Percentiles rank a stretch among this genome's conserved stretches.
Evolutionary conservation across 2,797 vertebrate species (phyloP).

Genomic region (Trichosurus vulpecula): DNA sequence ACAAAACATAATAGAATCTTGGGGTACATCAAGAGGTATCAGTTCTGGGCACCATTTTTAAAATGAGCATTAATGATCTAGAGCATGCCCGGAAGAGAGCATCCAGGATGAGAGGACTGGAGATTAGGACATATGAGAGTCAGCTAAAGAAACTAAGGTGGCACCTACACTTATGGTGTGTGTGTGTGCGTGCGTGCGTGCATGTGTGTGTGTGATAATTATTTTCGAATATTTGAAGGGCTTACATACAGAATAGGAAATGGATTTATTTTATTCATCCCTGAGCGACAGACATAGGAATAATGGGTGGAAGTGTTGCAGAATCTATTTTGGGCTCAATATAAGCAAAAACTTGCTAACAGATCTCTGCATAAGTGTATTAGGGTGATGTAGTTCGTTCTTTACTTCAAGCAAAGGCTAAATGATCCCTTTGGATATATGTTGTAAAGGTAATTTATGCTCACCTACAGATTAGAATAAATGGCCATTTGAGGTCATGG

Average conservation of each 20-base stretch:
- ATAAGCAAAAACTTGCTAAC: not conserved
- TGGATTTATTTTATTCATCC: not conserved
- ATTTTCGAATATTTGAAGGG: not conserved
- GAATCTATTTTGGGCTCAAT: not conserved
- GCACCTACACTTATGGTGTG: no score
- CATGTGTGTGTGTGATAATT: not conserved
- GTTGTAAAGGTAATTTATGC: not conserved
- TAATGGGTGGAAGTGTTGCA: not conserved
- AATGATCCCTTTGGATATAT: not conserved
- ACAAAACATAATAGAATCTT: not conserved
- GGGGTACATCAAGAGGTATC: not conserved
- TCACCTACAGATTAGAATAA: not conserved
- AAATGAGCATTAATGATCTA: not conserved
- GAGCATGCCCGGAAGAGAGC: not conserved
- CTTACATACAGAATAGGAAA: not conserved
- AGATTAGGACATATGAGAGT: not conserved
- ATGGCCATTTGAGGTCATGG: not conserved
- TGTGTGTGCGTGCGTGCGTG: no score
- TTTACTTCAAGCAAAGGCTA: not conserved
- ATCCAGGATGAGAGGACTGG: not conserved
- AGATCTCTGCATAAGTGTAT: not conserved
- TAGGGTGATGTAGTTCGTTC: not conserved
- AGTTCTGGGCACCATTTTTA: not conserved
- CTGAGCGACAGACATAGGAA: not conserved
- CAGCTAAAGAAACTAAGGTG: no score